These are phyloP conservation scores for Orius insidiosus DNA, from an alignment of 1,140 invertebrate genomes.

Conservation along the genomic window DNA sequence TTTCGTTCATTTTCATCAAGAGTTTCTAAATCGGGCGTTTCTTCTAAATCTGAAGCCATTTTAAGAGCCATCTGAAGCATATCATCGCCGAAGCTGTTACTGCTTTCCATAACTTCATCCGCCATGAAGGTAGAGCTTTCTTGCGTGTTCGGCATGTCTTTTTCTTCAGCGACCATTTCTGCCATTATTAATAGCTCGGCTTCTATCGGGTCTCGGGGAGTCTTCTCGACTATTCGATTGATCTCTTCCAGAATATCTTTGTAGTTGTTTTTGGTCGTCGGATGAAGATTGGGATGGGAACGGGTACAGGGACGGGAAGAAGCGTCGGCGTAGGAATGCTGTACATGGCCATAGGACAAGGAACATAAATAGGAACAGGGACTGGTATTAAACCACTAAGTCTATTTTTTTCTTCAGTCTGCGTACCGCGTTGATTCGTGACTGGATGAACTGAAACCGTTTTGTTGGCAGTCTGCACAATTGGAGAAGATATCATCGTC, in stretches of 20 bases:
- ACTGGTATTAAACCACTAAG: slow-evolving; percentile 45
- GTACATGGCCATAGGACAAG: slow-evolving; percentile 74
- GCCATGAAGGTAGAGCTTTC: slow-evolving; percentile 61
- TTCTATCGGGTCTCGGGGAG: slow-evolving; percentile 78
- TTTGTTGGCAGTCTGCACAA: too few species aligned
- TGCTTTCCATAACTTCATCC: slow-evolving; percentile 35
- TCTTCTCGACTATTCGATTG: slow-evolving; percentile 76
- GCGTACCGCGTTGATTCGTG: too few species aligned
- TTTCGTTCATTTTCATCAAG: too few species aligned
- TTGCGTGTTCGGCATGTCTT: slow-evolving; percentile 54
- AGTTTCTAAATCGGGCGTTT: slow-evolving; percentile 31
- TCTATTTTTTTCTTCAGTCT: too few species aligned
- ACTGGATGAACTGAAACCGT: too few species aligned
- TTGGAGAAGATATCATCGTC: too few species aligned
- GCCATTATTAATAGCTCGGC: slow-evolving; percentile 87
- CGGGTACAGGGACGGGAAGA: slow-evolving; percentile 68
- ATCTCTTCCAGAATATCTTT: slow-evolving; percentile 74
- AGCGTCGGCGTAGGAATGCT: slow-evolving; percentile 65
- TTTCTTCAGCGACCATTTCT: slow-evolving; percentile 71
- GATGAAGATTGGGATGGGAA: slow-evolving; percentile 85
- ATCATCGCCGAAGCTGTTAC: slow-evolving; percentile 60
- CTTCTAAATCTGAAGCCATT: slow-evolving; percentile 64
- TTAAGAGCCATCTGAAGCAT: slow-evolving; percentile 74
- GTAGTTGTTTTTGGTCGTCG: slow-evolving; percentile 67
- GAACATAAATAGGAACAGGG: slow-evolving; percentile 79